phyloP scores from a whole-genome alignment of 92 coral and sea anemone species.

The Galaxea fascicularis region DNA sequence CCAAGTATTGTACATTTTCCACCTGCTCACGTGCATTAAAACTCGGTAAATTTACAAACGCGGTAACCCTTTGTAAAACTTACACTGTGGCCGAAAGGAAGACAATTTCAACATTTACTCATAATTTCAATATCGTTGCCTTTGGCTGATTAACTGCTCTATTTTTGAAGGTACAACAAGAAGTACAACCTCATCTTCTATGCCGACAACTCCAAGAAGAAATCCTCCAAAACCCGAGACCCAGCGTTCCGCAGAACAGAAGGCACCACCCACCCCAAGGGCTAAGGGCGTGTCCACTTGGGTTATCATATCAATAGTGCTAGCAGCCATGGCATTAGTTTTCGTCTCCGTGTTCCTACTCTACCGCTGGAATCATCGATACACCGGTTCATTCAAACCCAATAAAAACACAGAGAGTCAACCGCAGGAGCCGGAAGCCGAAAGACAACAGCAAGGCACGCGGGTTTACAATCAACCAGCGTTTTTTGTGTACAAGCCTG shows the following conservation, averaged over 20 bases:
- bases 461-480: slow-evolving; percentile 75
- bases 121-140: too few species aligned
- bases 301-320: slow-evolving; percentile 64
- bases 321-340: slow-evolving; percentile 72
- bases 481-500: slow-evolving; percentile 67
- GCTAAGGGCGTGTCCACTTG: slow-evolving; percentile 61
- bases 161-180: neutral
- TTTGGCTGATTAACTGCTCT: too few species aligned
- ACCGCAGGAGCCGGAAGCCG: slow-evolving; percentile 45
- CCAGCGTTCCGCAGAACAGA: neutral
- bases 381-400: slow-evolving; percentile 82
- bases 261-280: slow-evolving; percentile 24
- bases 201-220: neutral
- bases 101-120: too few species aligned
- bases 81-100: too few species aligned
- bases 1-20: too few species aligned
- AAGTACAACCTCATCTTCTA: neutral
- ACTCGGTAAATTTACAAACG: too few species aligned
- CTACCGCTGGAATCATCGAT: slow-evolving; percentile 84
- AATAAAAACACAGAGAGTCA: slow-evolving; percentile 52
- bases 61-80: too few species aligned
- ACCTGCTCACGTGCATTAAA: too few species aligned
- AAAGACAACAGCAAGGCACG: slow-evolving; percentile 5
- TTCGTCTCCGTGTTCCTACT: slow-evolving; percentile 63
- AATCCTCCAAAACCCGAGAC: neutral